Conservation (phyloP, 2,113 vertebrate species). For the Serilophus lunatus region DNA sequence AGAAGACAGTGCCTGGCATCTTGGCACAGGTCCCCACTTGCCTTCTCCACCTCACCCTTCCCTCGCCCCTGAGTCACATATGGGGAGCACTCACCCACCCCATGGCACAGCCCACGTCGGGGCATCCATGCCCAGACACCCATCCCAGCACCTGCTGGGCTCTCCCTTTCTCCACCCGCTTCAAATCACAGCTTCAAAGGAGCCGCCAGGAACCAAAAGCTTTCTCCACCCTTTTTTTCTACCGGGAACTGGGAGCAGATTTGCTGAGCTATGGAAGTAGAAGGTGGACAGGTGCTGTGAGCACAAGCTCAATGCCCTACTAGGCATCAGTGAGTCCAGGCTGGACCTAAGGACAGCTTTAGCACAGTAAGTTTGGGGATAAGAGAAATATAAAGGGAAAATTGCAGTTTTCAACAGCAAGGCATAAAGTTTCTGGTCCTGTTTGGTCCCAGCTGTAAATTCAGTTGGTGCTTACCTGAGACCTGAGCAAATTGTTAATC, state of each 20-base stretch:
- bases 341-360: not conserved
- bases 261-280: not conserved
- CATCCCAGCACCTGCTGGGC: fast-evolving
- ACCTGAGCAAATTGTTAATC: not conserved
- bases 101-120: fast-evolving
- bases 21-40: not conserved
- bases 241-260: not conserved
- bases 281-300: not conserved
- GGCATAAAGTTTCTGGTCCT: not conserved
- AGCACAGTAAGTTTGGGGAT: not conserved
- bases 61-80: not conserved
- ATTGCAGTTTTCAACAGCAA: not conserved
- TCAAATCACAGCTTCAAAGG: conserved; percentile 5
- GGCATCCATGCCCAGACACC: not conserved
- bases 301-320: fast-evolving
- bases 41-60: not conserved
- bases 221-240: not conserved
- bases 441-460: not conserved
- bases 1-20: not conserved
- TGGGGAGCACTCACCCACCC: not conserved
- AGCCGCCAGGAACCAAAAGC: not conserved
- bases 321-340: not conserved
- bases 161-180: not conserved
- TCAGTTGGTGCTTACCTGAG: fast-evolving
- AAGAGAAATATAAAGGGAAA: not conserved